These are phyloP conservation scores for Ardeotis arabs DNA, from an alignment of 2,113 vertebrate species.

Conservation along the genomic window DNA sequence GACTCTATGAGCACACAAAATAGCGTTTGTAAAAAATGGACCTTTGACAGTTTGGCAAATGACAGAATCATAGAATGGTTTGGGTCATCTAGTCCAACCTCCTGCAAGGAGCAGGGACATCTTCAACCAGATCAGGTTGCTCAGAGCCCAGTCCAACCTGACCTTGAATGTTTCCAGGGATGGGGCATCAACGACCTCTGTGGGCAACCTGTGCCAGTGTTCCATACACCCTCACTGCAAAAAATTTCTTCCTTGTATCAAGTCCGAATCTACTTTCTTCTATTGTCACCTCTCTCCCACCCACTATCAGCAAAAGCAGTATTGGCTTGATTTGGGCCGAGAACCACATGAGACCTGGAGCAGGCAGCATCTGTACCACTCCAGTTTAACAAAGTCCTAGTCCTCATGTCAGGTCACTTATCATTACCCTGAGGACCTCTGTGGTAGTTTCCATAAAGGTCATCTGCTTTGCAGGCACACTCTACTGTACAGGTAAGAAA, in stretches of 20 bases:
- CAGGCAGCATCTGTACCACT: not conserved
- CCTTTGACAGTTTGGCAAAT: not conserved
- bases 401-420: not conserved
- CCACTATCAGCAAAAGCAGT: not conserved
- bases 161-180: too few species aligned
- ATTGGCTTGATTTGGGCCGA: not conserved
- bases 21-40: rapidly evolving
- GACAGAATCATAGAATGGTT: too few species aligned
- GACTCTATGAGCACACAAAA: not conserved
- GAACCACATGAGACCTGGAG: not conserved
- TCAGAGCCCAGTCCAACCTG: too few species aligned
- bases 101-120: too few species aligned
- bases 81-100: too few species aligned
- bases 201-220: too few species aligned
- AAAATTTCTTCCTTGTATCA: too few species aligned
- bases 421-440: not conserved
- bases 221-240: too few species aligned
- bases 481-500: not conserved
- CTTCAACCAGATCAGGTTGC: too few species aligned
- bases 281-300: not conserved
- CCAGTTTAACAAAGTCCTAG: not conserved
- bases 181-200: too few species aligned
- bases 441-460: not conserved
- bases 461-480: not conserved
- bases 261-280: too few species aligned